Conservation (phyloP, 2,113 vertebrate genomes). For the Muntiacus muntjak region DNA sequence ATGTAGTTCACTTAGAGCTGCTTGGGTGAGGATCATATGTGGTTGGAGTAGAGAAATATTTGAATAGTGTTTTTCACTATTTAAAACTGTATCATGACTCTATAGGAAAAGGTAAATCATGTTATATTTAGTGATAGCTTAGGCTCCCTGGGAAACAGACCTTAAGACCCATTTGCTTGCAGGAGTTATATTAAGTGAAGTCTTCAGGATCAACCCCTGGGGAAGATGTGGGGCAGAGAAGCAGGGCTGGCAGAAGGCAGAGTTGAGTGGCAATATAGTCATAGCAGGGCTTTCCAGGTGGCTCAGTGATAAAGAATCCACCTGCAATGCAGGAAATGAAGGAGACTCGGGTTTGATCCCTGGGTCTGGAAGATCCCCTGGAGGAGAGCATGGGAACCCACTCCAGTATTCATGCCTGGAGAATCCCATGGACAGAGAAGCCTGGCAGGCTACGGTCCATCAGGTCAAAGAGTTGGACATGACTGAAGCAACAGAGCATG, state of each 20-base stretch:
- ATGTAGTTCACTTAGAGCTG: background rate
- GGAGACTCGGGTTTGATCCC: accelerated
- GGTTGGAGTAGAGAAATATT: background rate
- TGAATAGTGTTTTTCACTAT: background rate
- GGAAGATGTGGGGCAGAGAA: background rate
- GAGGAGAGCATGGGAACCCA: background rate
- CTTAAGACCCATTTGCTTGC: background rate
- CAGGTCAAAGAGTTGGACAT: background rate
- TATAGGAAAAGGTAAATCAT: background rate
- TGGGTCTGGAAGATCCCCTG: background rate
- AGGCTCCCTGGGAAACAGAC: background rate
- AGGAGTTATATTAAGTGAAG: background rate
- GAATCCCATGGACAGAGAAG: background rate
- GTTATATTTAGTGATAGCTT: background rate
- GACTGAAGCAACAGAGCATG: accelerated
- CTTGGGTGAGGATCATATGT: background rate
- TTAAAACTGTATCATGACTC: background rate
- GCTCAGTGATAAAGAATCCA: background rate
- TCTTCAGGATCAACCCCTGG: background rate
- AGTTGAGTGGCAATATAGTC: accelerated
- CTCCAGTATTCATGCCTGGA: background rate
- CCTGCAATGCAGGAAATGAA: background rate
- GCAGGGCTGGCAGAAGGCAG: background rate
- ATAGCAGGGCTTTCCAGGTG: background rate
- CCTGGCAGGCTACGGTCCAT: background rate